A percentile compares a stretch with the other conserved stretches of the same genome.
Evolutionary conservation across 2,113 vertebrate species (phyloP).

Genomic region (Callopanchax toddi): DNA sequence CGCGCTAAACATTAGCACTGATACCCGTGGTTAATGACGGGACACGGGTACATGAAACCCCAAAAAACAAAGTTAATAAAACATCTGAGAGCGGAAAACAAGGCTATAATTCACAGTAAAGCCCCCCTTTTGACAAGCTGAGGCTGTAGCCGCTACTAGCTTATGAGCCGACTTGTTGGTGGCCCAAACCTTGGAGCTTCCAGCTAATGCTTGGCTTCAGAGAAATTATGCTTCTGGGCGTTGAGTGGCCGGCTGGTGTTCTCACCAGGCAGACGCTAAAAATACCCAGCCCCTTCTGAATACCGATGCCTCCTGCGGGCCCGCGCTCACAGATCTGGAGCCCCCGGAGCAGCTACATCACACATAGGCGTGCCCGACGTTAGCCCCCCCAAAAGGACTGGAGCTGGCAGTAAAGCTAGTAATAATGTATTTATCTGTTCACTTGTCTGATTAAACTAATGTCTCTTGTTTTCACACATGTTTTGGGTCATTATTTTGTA

Average conservation of each 20-base stretch:
- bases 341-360: slow-evolving; percentile 37
- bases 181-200: slow-evolving; percentile 13
- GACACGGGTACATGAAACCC: background rate
- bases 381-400: slow-evolving; percentile 25
- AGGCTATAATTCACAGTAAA: background rate
- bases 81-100: background rate
- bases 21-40: background rate
- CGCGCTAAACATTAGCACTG: slow-evolving; percentile 3
- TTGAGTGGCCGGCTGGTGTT: slow-evolving; percentile 22
- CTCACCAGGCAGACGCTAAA: slow-evolving; percentile 64
- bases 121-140: slow-evolving; percentile 16
- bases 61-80: background rate
- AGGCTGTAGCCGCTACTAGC: slow-evolving; percentile 55
- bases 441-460: background rate
- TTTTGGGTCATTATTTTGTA: slow-evolving; percentile 47
- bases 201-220: slow-evolving; percentile 1
- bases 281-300: slow-evolving; percentile 64
- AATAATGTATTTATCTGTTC: background rate
- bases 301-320: slow-evolving; percentile 52
- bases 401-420: slow-evolving; percentile 20
- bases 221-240: slow-evolving; percentile 1
- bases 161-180: slow-evolving; percentile 43
- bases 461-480: slow-evolving; percentile 10
- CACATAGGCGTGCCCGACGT: slow-evolving; percentile 76
- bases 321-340: slow-evolving; percentile 41